These are phyloP conservation scores for Cuculus canorus DNA, from an alignment of 2,797 vertebrate genomes.

Conservation along the genomic window DNA sequence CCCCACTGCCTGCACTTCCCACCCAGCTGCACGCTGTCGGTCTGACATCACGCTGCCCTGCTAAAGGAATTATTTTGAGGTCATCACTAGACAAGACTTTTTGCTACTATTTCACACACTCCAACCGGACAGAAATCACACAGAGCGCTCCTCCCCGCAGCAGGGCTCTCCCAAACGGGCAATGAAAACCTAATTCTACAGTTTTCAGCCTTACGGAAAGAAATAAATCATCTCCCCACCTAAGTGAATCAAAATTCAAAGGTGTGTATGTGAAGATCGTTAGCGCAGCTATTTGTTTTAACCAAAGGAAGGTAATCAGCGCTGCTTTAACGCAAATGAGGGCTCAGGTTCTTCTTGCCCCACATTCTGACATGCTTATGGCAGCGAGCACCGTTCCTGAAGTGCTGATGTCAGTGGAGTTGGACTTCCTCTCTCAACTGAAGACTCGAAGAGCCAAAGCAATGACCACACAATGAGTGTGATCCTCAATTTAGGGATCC, in stretches of 20 bases:
- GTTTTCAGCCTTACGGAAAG: neutral
- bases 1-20: neutral
- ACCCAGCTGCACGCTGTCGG: neutral
- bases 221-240: neutral
- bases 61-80: neutral
- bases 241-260: neutral
- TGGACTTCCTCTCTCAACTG: neutral
- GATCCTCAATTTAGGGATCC: no score
- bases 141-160: neutral
- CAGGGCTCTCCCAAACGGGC: neutral
- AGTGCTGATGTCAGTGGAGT: neutral
- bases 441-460: neutral
- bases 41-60: neutral
- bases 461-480: neutral
- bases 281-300: neutral
- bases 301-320: neutral
- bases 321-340: neutral
- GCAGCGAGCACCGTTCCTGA: neutral
- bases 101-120: neutral
- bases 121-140: neutral
- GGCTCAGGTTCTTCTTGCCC: neutral
- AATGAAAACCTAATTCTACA: neutral
- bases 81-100: neutral
- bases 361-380: neutral
- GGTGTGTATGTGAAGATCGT: neutral